Base-by-base conservation (phyloP, 2,113 vertebrate species). In the Propithecus coquereli region DNA sequence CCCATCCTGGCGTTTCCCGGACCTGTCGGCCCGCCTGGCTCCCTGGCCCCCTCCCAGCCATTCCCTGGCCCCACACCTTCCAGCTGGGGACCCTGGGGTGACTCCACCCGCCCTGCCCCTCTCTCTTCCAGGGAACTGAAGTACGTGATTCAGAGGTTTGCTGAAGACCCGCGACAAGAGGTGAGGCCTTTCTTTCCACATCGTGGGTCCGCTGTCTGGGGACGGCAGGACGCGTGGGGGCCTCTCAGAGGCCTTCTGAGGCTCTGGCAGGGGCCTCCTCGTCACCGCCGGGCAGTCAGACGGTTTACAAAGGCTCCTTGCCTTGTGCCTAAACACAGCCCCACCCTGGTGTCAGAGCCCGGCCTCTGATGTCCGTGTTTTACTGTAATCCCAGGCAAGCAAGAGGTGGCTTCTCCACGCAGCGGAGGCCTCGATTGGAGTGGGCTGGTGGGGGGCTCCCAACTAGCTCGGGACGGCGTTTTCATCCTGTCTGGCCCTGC, bases 81-180 rank as follows among this genome's bases (percentile, higher is more conserved):
- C 54, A 4, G 23, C 22, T 6, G 3, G 27, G 82, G 37, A 76
- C 59, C 66, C 54, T 5, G 0, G 5, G 52, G 1, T 96, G 57
- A 97, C 63, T 14, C 27, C 2, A 20, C 9, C 23, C 54, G 23
- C 59, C 54, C 25, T 0, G 0, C 13, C n/a, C 18, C 3, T 0
- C 97, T n/a, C 37, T 95, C 81, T 97, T 97, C 22, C 98, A 99
- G 99, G 98, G 99, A 99, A 96, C 99, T 99, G 98, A 99, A 99
- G 95, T 99, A 99, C 0, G 99, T 99, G 80, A 99, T 99, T 98
- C 99, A 99, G 98, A 99, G 99, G 99, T 99, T 99, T 97, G 99
- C 99, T 0, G 99, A 99, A 97, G 99, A 99, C 94, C 99, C 99
- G 0, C 99, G 99, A 96, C 99, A 99, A 98, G 99, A 99, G 99